Base-by-base conservation (phyloP, 2,797 vertebrate species). In the Simalia tracyae region DNA sequence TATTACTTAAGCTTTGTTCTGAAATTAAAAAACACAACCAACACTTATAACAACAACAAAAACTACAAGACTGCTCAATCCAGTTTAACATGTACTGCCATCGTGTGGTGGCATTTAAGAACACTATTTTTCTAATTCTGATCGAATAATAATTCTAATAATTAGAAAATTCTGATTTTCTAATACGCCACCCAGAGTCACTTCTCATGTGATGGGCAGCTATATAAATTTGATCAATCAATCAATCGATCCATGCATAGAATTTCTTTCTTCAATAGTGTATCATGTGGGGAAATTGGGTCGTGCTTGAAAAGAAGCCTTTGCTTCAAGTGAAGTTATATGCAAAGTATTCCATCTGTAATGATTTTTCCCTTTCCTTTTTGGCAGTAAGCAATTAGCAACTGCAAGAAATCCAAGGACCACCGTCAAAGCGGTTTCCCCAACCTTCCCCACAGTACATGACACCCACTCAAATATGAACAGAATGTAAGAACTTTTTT, bases 11-110 rank as follows among this genome's bases (percentile, higher is more conserved):
- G 11, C 9, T 76, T 89, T n/a, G 2, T 11, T 84, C 31, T 7
- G 93, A 56, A 89, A 89, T 57, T 64, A 68, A 3, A 86, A 92
- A 89, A 50, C 94, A 86, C 81, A 19, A 54, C 56, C 0, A 54
- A 12, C 57, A 89, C 57, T 89, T 42, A 1, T 24, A 90, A 54
- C 50, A 50, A 50, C 50, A 8, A 76, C 17, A 46, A 76, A 59
- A 9, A n/a, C 0, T 26, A 87, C 1, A 64, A 28, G 19, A 28
- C 57, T 36, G 85, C 42, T 46, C 46, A 15, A 60, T 54, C 24
- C 2, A 0, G 19, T 89, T 89, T 92, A 90, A 22, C 0, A 24
- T 86, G 64, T 96, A 94, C 96, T 97, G 97, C 97, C 97, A 97
- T 94, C 97, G 8, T 93, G 96, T 97, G 97, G 97, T 60, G 66